Evolutionary conservation across 2,113 vertebrate species (phyloP).

Genomic region (Misgurnus mizolepis): DNA sequence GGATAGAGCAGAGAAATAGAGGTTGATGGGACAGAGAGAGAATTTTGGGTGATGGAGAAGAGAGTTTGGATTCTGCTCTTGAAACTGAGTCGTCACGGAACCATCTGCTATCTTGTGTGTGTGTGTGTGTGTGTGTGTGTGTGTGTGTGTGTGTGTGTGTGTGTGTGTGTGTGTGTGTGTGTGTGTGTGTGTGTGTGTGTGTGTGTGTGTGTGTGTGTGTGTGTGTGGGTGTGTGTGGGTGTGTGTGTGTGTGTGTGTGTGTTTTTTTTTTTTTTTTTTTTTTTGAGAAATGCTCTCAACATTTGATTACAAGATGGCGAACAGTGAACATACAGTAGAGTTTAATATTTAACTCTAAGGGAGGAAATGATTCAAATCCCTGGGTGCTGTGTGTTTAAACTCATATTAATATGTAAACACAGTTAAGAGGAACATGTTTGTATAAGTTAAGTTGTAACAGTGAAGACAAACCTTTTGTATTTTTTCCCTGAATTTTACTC

Average conservation of each 20-base stretch:
- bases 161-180: constrained; percentile 12
- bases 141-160: constrained; percentile 39
- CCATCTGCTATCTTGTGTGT: constrained; percentile 48
- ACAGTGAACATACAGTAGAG: constrained; percentile 12
- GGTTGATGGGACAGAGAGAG: background rate
- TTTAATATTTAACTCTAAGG: constrained; percentile 52
- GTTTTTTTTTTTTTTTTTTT: no score
- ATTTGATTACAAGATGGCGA: constrained; percentile 16
- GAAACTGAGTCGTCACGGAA: constrained; percentile 43
- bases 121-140: constrained; percentile 20
- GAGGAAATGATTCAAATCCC: constrained; percentile 30
- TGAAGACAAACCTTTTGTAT: background rate
- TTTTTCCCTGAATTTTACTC: background rate
- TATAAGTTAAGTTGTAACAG: background rate
- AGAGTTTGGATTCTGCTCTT: constrained; percentile 32
- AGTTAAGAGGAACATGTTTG: background rate
- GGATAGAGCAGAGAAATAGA: background rate
- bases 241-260: constrained; percentile 24
- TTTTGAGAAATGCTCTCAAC: constrained; percentile 16
- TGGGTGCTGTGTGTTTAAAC: background rate
- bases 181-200: constrained; percentile 34
- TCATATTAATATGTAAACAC: background rate
- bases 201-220: constrained; percentile 31
- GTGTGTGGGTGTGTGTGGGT: constrained; percentile 35
- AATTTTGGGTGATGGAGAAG: constrained; percentile 22